A percentile compares a stretch with the other conserved stretches of the same genome.
Evolutionary conservation across 2,888 invertebrate species (phyloP).

Genomic region (Euclidia mi): DNA sequence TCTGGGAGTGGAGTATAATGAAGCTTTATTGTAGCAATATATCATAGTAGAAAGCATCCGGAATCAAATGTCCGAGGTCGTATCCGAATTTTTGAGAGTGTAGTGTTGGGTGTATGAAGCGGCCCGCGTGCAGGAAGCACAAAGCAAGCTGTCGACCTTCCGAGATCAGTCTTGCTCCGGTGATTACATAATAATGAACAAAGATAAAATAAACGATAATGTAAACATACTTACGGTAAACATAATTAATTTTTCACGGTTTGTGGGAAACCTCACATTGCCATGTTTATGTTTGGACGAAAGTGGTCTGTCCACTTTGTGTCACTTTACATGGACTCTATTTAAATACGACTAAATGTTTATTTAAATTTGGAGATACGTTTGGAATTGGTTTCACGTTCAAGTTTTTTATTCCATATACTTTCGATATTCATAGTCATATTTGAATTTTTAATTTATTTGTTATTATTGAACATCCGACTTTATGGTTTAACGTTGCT

Average conservation of each 20-base stretch:
- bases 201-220: constrained; percentile 39
- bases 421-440: constrained; percentile 34
- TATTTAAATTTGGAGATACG: constrained; percentile 29
- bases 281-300: constrained; percentile 47
- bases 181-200: constrained; percentile 60
- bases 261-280: constrained; percentile 32
- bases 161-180: constrained; percentile 66
- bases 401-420: constrained; percentile 12
- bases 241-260: constrained; percentile 40
- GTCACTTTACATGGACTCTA: constrained; percentile 39
- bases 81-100: constrained; percentile 58
- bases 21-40: constrained; percentile 39
- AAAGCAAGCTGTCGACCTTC: constrained; percentile 71
- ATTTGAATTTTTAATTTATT: constrained; percentile 28
- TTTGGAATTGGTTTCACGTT: constrained; percentile 12
- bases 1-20: constrained; percentile 19
- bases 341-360: constrained; percentile 34
- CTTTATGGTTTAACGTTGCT: no score
- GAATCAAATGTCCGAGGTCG: constrained; percentile 39
- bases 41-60: constrained; percentile 50
- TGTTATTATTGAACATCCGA: no score
- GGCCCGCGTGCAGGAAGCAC: constrained; percentile 65
- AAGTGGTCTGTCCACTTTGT: constrained; percentile 58
- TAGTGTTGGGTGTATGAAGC: constrained; percentile 45
- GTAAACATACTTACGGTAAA: constrained; percentile 48